Conservation (phyloP, 1,140 invertebrate genomes). For the Pollicipes pollicipes region DNA sequence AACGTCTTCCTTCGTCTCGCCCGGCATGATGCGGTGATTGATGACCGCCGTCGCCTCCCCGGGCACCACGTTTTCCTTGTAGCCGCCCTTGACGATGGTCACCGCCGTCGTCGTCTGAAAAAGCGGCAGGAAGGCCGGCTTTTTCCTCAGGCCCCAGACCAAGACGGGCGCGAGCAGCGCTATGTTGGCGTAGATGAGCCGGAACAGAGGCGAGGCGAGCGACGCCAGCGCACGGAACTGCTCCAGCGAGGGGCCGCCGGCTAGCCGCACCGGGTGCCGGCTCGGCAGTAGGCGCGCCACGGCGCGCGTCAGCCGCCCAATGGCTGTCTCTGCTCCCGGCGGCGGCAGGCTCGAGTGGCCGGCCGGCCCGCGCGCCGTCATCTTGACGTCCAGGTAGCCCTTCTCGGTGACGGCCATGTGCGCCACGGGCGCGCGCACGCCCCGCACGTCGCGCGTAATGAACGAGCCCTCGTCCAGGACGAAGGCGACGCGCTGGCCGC, state of each 20-base stretch:
- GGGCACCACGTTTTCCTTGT: conserved; percentile 38
- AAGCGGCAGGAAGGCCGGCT: conserved; percentile 29
- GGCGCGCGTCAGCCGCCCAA: conserved; percentile 33
- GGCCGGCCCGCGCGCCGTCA: conserved; percentile 27
- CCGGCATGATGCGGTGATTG: conserved; percentile 38
- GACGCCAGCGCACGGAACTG: conserved; percentile 28
- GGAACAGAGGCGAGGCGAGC: conserved; percentile 22
- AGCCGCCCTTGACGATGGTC: conserved; percentile 34
- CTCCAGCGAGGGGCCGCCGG: conserved; percentile 30
- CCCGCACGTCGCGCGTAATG: conserved; percentile 26
- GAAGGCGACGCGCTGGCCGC: conserved; percentile 29
- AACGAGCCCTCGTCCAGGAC: conserved; percentile 37
- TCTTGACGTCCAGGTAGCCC: conserved; percentile 29
- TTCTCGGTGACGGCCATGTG: conserved; percentile 36
- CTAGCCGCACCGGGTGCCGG: conserved; percentile 33
- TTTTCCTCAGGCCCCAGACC: conserved; percentile 25
- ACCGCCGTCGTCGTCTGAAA: conserved; percentile 36
- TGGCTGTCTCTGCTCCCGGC: conserved; percentile 29
- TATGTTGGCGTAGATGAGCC: conserved; percentile 31
- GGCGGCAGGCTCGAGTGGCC: conserved; percentile 41
- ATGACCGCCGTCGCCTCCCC: conserved; percentile 31
- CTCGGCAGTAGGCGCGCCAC: conserved; percentile 30
- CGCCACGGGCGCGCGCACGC: conserved; percentile 29
- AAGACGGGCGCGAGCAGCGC: conserved; percentile 35
- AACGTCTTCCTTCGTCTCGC: conserved; percentile 32